phyloP scores from a whole-genome alignment of 2,797 vertebrate species.

The Brachymystax lenok region DNA sequence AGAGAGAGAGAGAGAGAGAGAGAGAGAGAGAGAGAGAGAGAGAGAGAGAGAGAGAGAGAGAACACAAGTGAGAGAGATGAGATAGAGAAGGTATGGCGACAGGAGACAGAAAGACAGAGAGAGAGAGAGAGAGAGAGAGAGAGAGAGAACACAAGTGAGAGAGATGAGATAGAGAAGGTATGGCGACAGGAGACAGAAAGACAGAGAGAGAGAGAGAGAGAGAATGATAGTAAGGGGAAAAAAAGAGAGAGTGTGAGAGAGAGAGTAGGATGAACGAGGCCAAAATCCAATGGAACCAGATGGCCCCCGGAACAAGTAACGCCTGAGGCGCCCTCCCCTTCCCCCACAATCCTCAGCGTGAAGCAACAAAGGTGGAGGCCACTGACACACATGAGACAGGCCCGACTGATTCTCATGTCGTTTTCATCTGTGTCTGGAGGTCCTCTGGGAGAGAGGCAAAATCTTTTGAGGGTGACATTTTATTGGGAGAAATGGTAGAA shows the following conservation, averaged over 20 bases:
- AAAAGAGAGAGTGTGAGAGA: conserved; percentile 1
- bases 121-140: no score
- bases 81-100: no score
- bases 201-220: conserved; percentile 1
- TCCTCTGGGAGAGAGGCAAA: not conserved
- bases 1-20: no score
- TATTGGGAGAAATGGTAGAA: not conserved
- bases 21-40: not conserved
- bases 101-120: not conserved
- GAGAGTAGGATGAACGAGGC: conserved; percentile 56
- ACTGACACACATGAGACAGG: conserved; percentile 10
- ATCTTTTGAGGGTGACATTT: no score
- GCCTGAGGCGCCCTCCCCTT: conserved; percentile 53
- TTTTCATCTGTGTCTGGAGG: not conserved
- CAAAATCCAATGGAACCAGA: conserved; percentile 73
- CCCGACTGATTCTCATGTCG: not conserved
- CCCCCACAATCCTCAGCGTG: conserved; percentile 32
- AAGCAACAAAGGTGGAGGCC: not conserved
- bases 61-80: no score
- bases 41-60: not conserved
- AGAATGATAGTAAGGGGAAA: conserved; percentile 5
- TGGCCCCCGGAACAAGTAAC: conserved; percentile 69
- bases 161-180: not conserved
- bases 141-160: no score
- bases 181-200: not conserved